Base-by-base conservation (phyloP, 1,140 invertebrate species). In the Danaus plexippus region DNA sequence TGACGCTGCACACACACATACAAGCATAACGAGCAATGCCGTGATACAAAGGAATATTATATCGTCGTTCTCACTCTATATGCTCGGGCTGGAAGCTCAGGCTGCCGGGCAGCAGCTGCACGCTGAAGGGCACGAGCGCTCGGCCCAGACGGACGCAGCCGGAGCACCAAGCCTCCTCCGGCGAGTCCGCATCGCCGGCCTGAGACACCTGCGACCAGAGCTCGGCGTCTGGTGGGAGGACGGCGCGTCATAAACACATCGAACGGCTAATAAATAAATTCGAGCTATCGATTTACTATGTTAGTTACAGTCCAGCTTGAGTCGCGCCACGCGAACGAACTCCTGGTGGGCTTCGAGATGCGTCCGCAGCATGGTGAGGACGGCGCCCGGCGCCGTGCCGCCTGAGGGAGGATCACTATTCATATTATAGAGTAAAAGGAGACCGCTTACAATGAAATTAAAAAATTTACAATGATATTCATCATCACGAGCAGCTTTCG, bases 271-370 rank as follows among this genome's bases (percentile, higher is more conserved):
- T 11, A 12, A 11, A 15, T 15, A 9, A 11, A 5, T 5, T 47
- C 11, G 47, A 11, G 11, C 47, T 11, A 47, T 15, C 13, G 13
- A 12, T 32, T 15, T 12, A 9, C 47, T 47, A 11, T 10, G 47
- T 6, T 9, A 91, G 92, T 91, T 85, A 95, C 94, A 95, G 87
- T 94, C 90, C 64, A 95, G 91, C 58, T 92, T 91, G 52, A 96
- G 85, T 52, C 89, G 90, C 43, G 93, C 94, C 44, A 95, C 90
- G 66, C 90, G 67, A 11, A 63, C 59, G 50, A 76, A 74, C 18
- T 68, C 62, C 63, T 75, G 71, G 41, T 75, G 75, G 40, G 84
- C 67, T 48, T 69, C 71, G 2, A 80, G 62, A 18, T 65, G 59
- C 12, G 71, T 11, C 12, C 65, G 64, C 49, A 71, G 67, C 53